phyloP scores from a whole-genome alignment of 1,140 invertebrate genomes.

The Drosophila tsacasi region DNA sequence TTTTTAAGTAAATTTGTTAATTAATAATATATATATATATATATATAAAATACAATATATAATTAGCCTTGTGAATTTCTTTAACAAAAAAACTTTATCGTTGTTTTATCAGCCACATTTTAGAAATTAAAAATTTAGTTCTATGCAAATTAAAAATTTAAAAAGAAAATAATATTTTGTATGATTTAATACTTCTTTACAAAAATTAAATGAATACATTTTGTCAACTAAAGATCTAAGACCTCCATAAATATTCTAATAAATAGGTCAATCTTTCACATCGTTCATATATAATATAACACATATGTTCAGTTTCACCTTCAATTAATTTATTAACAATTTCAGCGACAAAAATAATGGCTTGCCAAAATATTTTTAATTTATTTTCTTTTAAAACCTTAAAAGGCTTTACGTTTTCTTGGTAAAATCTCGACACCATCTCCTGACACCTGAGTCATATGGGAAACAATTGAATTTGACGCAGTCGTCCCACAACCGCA shows the following conservation, averaged over 20 bases:
- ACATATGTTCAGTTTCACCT: background rate
- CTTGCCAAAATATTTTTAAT: background rate
- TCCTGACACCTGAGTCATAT: constrained; percentile 52
- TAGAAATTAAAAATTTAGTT: too few relatives aligned
- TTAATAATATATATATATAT: too few relatives aligned
- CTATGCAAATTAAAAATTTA: too few relatives aligned
- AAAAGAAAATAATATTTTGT: too few relatives aligned
- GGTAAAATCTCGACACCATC: constrained; percentile 20
- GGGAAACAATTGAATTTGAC: constrained; percentile 52
- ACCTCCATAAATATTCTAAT: background rate
- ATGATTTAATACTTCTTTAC: background rate
- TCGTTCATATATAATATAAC: background rate
- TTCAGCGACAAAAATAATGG: background rate
- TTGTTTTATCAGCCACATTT: too few relatives aligned
- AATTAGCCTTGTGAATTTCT: too few relatives aligned
- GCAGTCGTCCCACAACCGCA: constrained; percentile 34
- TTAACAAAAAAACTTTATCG: too few relatives aligned
- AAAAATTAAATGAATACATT: background rate
- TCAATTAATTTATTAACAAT: constrained; percentile 9
- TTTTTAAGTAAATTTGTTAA: too few relatives aligned
- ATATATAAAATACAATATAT: too few relatives aligned
- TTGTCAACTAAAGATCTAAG: background rate
- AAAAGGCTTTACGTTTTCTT: constrained; percentile 27
- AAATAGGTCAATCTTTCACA: constrained; percentile 5
- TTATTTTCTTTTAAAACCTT: background rate